Percentiles rank a stretch among this genome's conserved stretches.
phyloP scores from a whole-genome alignment of 2,888 invertebrate species.

The Drosophila prolongata region DNA sequence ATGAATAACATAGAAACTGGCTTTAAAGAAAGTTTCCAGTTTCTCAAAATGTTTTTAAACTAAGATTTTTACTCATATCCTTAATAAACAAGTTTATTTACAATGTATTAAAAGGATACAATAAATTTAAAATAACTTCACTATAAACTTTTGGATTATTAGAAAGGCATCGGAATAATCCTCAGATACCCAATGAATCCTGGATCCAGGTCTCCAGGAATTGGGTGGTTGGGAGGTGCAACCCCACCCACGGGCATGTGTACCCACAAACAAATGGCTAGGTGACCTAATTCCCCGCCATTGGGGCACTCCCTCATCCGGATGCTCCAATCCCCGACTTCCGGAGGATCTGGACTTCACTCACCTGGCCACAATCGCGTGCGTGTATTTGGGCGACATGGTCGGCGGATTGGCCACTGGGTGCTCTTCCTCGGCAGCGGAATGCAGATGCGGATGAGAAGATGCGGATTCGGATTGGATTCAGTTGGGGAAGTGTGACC shows the following conservation, averaged over 20 bases:
- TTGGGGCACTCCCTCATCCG: constrained; percentile 19
- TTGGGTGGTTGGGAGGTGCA: neutral
- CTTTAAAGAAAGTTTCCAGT: no score
- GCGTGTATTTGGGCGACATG: constrained; percentile 89
- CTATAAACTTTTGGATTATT: no score
- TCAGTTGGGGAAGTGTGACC: constrained; percentile 22
- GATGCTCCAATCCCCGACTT: neutral
- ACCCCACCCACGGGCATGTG: constrained; percentile 27
- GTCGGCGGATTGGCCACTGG: constrained; percentile 28
- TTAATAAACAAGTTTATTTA: no score
- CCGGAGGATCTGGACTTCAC: constrained; percentile 30
- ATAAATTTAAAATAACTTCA: no score
- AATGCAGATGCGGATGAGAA: constrained; percentile 9
- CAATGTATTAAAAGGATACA: no score
- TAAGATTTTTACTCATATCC: no score
- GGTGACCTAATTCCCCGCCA: constrained; percentile 36
- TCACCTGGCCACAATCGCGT: constrained; percentile 90
- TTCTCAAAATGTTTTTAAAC: no score
- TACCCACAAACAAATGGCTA: constrained; percentile 19
- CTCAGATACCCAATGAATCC: neutral
- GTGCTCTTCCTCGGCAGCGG: constrained; percentile 7
- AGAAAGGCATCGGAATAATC: no score
- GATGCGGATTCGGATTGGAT: constrained; percentile 19
- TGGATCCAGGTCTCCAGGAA: neutral
- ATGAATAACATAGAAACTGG: no score